phyloP scores from a whole-genome alignment of 2,888 invertebrate genomes.

The Xylocampa areola region DNA sequence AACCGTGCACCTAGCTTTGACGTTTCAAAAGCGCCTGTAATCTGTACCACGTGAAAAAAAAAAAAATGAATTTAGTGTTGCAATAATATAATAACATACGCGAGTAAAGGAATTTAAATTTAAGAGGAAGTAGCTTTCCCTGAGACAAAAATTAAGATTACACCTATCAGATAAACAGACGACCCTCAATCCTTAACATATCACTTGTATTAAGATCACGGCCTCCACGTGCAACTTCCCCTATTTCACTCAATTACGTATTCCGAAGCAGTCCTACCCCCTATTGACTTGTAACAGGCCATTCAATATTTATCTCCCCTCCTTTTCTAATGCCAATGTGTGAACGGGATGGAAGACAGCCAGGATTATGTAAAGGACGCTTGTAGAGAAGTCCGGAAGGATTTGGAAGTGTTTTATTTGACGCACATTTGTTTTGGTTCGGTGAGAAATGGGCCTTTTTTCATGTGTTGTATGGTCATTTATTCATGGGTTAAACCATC shows the following conservation, averaged over 20 bases:
- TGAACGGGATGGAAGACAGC: slow-evolving; percentile 22
- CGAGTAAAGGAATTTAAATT: too few species aligned
- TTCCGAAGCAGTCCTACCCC: slow-evolving; percentile 32
- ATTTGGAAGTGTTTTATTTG: slow-evolving; percentile 37
- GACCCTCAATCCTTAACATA: slow-evolving; percentile 7
- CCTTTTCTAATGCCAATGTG: slow-evolving; percentile 12
- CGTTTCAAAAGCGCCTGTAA: too few species aligned
- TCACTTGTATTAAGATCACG: slow-evolving; percentile 28
- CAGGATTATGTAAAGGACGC: slow-evolving; percentile 40
- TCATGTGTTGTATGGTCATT: neutral
- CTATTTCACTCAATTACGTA: slow-evolving; percentile 44
- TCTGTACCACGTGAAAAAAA: too few species aligned
- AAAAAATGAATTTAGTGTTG: too few species aligned
- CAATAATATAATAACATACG: neutral
- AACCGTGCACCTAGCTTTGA: too few species aligned
- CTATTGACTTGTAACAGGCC: slow-evolving; percentile 55
- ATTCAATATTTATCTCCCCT: slow-evolving; percentile 43
- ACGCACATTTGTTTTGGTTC: slow-evolving; percentile 23
- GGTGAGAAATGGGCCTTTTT: neutral
- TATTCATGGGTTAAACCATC: slow-evolving; percentile 3
- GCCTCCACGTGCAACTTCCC: slow-evolving; percentile 6
- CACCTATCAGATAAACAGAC: slow-evolving; percentile 12
- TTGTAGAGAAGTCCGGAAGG: slow-evolving; percentile 14
- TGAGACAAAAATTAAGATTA: slow-evolving; percentile 4
- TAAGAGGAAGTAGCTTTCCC: too few species aligned